A percentile compares a stretch with the other conserved stretches of the same genome.
phyloP scores from a whole-genome alignment of 92 coral and sea anemone genomes.

The Epizoanthus rinbou region DNA sequence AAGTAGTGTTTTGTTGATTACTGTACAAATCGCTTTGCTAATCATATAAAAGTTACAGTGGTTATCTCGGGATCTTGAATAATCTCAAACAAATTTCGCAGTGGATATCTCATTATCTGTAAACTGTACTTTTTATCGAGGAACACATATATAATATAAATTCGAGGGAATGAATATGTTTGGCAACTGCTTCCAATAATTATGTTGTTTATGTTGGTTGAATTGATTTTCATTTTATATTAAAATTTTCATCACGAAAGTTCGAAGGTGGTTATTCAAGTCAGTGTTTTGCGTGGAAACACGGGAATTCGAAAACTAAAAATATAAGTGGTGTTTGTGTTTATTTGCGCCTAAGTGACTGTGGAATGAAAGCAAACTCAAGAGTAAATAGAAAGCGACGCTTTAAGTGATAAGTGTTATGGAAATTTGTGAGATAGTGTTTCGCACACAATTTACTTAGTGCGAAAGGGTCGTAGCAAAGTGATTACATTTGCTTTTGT shows the following conservation, averaged over 20 bases:
- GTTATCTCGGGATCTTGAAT: not conserved
- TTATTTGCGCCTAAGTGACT: not conserved
- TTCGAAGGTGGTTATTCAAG: no score
- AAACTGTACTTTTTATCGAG: not conserved
- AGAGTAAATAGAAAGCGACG: not conserved
- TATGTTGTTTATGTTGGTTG: no score
- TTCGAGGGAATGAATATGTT: not conserved
- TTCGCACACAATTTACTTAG: no score
- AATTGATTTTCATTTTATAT: not conserved
- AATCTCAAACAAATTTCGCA: not conserved
- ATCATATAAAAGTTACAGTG: not conserved
- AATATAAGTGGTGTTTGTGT: not conserved
- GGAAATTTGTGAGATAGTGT: no score
- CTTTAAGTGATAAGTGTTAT: no score
- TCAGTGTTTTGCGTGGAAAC: conserved; percentile 15
- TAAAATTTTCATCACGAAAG: not conserved
- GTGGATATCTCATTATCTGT: no score
- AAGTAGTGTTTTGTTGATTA: not conserved
- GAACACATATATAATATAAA: not conserved
- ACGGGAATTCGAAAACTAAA: not conserved
- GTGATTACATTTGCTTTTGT: no score
- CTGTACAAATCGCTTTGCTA: no score
- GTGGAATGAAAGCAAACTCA: not conserved
- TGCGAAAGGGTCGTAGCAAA: no score
- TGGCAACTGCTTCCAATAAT: not conserved